Percentiles rank a stretch among this genome's conserved stretches.
These are phyloP conservation scores for Girardinichthys multiradiatus DNA, from an alignment of 2,113 vertebrate species.

Conservation along the genomic window DNA sequence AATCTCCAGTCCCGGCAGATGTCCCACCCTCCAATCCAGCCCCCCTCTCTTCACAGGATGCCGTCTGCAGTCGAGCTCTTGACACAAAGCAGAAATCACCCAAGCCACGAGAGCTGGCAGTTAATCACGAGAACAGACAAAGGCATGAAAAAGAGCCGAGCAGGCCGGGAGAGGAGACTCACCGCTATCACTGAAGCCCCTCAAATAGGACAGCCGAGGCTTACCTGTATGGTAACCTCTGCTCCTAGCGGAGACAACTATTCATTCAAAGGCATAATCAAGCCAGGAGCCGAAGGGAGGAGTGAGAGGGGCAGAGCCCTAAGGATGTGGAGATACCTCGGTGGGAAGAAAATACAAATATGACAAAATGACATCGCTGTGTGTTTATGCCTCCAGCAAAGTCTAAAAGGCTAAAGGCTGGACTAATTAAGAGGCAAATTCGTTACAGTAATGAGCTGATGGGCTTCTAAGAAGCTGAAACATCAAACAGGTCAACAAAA, in stretches of 20 bases:
- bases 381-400: conserved; percentile 7
- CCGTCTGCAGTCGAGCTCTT: conserved; percentile 35
- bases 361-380: conserved; percentile 7
- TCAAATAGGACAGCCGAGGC: conserved; percentile 34
- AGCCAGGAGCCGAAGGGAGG: background rate
- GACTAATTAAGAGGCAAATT: conserved; percentile 12
- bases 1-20: conserved; percentile 58
- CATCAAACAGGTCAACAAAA: conserved; percentile 13
- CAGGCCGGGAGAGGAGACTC: conserved; percentile 28
- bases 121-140: conserved; percentile 66
- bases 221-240: conserved; percentile 41
- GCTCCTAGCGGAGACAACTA: background rate
- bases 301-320: background rate
- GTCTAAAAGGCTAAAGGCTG: background rate
- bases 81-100: conserved; percentile 55
- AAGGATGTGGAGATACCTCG: background rate
- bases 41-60: conserved; percentile 2
- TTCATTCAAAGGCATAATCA: conserved; percentile 19
- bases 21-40: background rate
- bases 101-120: conserved; percentile 37
- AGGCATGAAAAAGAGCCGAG: conserved; percentile 50
- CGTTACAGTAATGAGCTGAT: conserved; percentile 10
- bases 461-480: conserved; percentile 14
- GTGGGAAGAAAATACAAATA: background rate
- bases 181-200: conserved; percentile 21